Evolutionary conservation across 2,797 vertebrate species (phyloP), one percentile per base, ranked within the genome.

Genomic region (Poecilia velifera): DNA sequence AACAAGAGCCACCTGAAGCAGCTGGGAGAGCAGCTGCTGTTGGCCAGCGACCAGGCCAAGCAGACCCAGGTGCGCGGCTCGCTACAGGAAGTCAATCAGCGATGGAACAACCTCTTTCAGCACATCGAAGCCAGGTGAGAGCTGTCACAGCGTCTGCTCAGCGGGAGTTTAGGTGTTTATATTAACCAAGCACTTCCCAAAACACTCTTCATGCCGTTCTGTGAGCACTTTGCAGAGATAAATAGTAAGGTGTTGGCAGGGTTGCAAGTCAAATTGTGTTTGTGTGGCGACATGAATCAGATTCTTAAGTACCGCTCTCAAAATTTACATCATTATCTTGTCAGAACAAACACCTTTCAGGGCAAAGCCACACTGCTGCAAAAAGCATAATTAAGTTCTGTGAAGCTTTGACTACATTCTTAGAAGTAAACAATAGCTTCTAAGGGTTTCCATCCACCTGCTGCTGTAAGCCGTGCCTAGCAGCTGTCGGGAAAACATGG

Each of bases 31-130:
- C 96, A 97, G 92, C 89, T 99, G 78, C 96, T 98, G 76, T 88
- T 94, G 41, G 96, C 97, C 88, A 98, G 98, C 51, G 96, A 94
- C 78, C 92, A 95, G 85, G 92, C 95, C 46, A 94, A 96, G 91
- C 95, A 96, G 55, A 90, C 94, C 0, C 97, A 97, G 93, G 96
- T 98, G 59, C 94, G 96, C 2, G 96, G 97, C 79, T 97, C 96
- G 31, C 94, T 99, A 84, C 95, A 91, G 83, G 97, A 97, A 90
- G 95, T 98, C 87, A 97, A 95, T 41, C 96, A 97, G 85, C 96
- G 97, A 68, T 99, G 98, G 98, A 96, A 98, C 82, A 95, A 96
- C 85, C 97, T 99, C 78, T 97, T 97, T 31, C 96, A 97, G 84
- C 96, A 97, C 91, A 97, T 98, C 28, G 96, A 97, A 76, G 95